These are phyloP conservation scores for Erpornis zantholeuca DNA, from an alignment of 2,113 vertebrate genomes.

Conservation along the genomic window DNA sequence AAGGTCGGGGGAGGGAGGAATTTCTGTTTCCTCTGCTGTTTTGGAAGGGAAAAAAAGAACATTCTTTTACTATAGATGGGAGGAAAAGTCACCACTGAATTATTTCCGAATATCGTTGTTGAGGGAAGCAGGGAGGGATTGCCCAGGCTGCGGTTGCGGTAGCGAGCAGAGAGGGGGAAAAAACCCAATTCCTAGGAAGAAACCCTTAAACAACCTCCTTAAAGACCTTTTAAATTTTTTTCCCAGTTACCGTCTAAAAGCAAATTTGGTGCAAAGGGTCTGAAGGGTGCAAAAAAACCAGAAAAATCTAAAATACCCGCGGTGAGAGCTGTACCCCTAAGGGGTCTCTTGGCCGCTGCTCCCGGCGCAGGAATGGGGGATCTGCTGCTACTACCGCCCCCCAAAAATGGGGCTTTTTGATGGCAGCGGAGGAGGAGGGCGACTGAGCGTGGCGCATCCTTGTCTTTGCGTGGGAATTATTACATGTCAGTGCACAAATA, in stretches of 20 bases:
- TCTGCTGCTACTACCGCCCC: neutral
- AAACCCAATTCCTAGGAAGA: rapidly evolving
- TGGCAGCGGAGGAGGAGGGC: neutral
- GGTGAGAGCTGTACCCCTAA: neutral
- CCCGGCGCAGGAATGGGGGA: neutral
- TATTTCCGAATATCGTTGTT: neutral
- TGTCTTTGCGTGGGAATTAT: constrained; percentile 36
- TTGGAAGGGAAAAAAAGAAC: neutral
- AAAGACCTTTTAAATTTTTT: neutral
- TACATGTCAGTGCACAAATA: constrained; percentile 69
- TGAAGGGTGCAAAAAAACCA: rapidly evolving
- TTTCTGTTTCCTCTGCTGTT: neutral
- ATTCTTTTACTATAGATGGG: neutral
- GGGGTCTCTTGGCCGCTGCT: neutral
- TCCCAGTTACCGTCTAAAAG: neutral
- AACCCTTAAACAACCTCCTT: neutral
- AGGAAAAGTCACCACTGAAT: neutral
- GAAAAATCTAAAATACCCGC: neutral
- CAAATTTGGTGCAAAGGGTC: neutral
- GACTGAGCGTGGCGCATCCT: neutral
- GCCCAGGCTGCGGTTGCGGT: neutral
- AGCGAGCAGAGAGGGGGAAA: neutral
- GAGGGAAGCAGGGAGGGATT: neutral
- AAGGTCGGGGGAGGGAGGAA: neutral
- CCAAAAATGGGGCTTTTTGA: rapidly evolving